A percentile compares a stretch with the other conserved stretches of the same genome.
Conservation (phyloP, 2,888 invertebrate species). For the Polyploca ridens region DNA sequence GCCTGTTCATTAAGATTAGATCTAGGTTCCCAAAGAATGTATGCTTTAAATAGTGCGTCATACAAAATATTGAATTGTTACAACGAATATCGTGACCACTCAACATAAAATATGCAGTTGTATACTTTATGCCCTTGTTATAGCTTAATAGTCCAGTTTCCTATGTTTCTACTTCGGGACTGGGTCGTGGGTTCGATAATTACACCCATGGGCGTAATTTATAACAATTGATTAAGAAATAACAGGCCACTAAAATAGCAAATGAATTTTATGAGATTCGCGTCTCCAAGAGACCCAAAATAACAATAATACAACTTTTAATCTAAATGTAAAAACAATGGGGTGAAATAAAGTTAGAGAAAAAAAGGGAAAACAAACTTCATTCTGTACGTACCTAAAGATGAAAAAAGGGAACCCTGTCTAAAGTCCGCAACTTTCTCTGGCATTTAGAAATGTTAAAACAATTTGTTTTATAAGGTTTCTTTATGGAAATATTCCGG, state of each 20-base stretch:
- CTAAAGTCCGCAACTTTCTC: conserved; percentile 38
- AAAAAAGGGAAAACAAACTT: conserved; percentile 3
- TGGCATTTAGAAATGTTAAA: conserved; percentile 55
- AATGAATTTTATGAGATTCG: background rate
- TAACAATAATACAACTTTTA: conserved; percentile 14
- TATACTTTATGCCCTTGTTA: conserved; percentile 8
- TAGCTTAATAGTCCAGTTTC: conserved; percentile 3
- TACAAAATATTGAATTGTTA: background rate
- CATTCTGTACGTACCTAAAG: background rate
- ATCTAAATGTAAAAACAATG: conserved; percentile 26
- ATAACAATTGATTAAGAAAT: conserved; percentile 1
- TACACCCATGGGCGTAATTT: conserved; percentile 11
- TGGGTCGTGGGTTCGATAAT: conserved; percentile 1
- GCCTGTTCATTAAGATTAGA: background rate
- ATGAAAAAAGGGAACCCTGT: conserved; percentile 20
- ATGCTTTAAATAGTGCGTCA: background rate
- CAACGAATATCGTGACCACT: conserved; percentile 10
- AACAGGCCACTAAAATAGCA: background rate
- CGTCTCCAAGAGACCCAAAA: background rate
- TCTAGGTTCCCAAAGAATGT: background rate
- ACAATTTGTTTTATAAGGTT: conserved; percentile 62
- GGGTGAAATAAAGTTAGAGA: conserved; percentile 19
- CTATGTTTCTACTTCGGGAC: conserved; percentile 6
- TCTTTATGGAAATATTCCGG: conserved; percentile 43
- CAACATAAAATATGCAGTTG: conserved; percentile 10